phyloP scores from a whole-genome alignment of 2,888 invertebrate species.

The Boloria euphrosyne region DNA sequence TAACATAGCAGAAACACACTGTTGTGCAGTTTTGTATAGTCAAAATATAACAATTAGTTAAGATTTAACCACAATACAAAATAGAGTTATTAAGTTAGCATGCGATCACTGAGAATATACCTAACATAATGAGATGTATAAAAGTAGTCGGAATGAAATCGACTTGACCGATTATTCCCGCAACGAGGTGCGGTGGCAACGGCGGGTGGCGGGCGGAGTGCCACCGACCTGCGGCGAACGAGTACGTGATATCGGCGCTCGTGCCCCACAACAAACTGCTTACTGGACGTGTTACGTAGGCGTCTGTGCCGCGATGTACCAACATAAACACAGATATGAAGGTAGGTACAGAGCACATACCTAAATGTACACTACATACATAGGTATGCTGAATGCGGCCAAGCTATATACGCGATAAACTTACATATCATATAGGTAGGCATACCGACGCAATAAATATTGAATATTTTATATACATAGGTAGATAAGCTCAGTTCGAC shows the following conservation, averaged over 20 bases:
- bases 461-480: conserved; percentile 3
- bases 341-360: conserved; percentile 39
- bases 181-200: conserved; percentile 69
- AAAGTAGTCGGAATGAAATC: conserved; percentile 51
- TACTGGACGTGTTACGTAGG: conserved; percentile 80
- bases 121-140: conserved; percentile 31
- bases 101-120: conserved; percentile 22
- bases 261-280: conserved; percentile 81
- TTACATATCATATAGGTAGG: conserved; percentile 41
- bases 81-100: conserved; percentile 10
- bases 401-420: conserved; percentile 56
- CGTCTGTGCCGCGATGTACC: conserved; percentile 71
- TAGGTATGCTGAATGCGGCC: conserved; percentile 42
- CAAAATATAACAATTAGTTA: neutral
- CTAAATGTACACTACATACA: conserved; percentile 30
- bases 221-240: conserved; percentile 71
- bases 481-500: too few species aligned
- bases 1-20: conserved; percentile 21
- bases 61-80: neutral
- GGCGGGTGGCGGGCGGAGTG: conserved; percentile 68
- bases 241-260: conserved; percentile 78
- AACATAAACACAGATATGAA: conserved; percentile 61
- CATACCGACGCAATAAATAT: conserved; percentile 1
- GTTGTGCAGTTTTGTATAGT: neutral
- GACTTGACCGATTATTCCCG: conserved; percentile 77